phyloP scores from a whole-genome alignment of 2,888 invertebrate genomes.

The Drosophila dives region DNA sequence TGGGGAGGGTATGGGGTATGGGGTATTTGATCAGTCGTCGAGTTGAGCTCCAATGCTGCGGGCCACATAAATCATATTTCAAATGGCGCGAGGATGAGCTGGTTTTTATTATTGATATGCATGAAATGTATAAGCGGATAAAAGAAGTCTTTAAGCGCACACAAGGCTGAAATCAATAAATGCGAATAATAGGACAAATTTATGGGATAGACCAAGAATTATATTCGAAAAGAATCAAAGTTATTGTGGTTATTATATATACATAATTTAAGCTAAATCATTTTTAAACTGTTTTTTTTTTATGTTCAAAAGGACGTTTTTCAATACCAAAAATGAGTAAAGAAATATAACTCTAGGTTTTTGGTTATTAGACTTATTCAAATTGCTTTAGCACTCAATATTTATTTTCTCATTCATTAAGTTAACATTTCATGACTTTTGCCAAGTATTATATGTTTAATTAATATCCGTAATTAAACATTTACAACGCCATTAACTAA shows the following conservation, averaged over 20 bases:
- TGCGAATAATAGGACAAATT: not conserved
- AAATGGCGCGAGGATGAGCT: slow-evolving; percentile 61
- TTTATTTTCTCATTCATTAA: not conserved
- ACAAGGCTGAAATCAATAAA: slow-evolving; percentile 11
- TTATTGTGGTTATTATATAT: not conserved
- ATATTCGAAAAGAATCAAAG: not conserved
- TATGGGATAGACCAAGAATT: not conserved
- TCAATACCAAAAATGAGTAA: not conserved
- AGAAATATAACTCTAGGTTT: not conserved
- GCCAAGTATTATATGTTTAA: not conserved
- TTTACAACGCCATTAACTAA: slow-evolving; percentile 2
- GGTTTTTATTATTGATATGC: slow-evolving; percentile 55
- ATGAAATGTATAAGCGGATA: slow-evolving; percentile 54
- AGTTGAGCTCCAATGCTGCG: slow-evolving; percentile 45
- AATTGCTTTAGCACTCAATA: not conserved
- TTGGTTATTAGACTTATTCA: not conserved
- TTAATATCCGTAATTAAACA: not conserved
- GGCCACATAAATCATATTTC: slow-evolving; percentile 77
- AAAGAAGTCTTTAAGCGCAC: slow-evolving; percentile 47
- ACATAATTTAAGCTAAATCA: not conserved
- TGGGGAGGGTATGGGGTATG: not conserved
- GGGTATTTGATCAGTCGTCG: slow-evolving; percentile 18
- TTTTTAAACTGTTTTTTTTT: not conserved
- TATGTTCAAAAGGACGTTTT: not conserved
- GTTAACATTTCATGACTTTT: not conserved